Evolutionary conservation across 2,888 invertebrate genomes (phyloP), one percentile per base, ranked within the genome.

Genomic region (Micoletzkya japonica): DNA sequence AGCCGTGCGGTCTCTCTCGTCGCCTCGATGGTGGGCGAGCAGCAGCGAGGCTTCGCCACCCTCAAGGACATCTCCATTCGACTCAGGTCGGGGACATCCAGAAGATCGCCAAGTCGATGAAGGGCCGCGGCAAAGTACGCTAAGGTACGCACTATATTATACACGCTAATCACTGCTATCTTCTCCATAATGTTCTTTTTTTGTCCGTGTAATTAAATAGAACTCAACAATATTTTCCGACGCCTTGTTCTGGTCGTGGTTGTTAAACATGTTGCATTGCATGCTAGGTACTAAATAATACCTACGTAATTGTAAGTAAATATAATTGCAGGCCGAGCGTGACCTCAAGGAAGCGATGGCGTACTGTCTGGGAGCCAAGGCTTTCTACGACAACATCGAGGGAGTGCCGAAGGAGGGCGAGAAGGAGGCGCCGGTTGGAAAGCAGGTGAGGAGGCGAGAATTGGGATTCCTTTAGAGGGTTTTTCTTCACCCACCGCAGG

Each of bases 61-160:
- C 81, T 81, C 75, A 89, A 88, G 75, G 85, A 85, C 72, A 85
- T 98, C 87, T 92, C 92, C 30, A 90, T 96, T 66, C 92, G 98
- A 82, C 89, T 99, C 79, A 99, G 98, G 85, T 97, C 98, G 0
- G 96, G 87, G 99, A 97, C 87, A 99, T 99, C 86, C 97, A 97
- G 88, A 99, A 98, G 88, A 99, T 99, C 88, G 99, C 98, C 79
- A 94, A 98, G 87, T 96, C 96, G 86, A 99, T 99, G 98, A 98
- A 99, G 90, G 90, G 90, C 90, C 70, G 90, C 90, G 73, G 89
- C 89, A 71, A 93, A 93, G 86, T 99, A 94, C 87, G 90, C 93
- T 54, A 82, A 80, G 70, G 70, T 70, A 17, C n/a, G n/a, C n/a
- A n/a, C n/a, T n/a, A n/a, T n/a, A n/a, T n/a, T n/a, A n/a, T n/a